Evolutionary conservation across 1,140 invertebrate species (phyloP), one percentile per base, ranked within the genome.

Genomic region (Odontomachus brunneus): DNA sequence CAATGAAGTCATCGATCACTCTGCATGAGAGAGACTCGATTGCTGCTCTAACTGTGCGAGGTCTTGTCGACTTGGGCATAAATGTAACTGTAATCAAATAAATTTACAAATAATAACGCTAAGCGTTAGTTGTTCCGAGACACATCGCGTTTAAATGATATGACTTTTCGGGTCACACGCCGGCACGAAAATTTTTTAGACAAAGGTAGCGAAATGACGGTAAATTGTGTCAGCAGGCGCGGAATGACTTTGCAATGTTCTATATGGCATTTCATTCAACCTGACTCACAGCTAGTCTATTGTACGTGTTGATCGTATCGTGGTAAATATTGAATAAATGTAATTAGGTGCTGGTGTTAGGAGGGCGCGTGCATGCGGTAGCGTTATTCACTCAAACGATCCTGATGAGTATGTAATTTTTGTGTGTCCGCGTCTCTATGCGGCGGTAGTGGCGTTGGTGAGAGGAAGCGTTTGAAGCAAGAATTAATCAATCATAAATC

Each of bases 1-100:
- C 92, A 93, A 93, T 93, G 87, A 90, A 92, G 90, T 93, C 91
- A 93, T 93, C 92, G 88, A 93, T 93, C 92, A 93, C 92, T 90
- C 91, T 82, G 89, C 90, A 91, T 86, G 90, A 92, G 90, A 92
- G 90, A 90, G 82, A 87, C 89, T 91, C 89, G 91, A 92, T 92
- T 91, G 92, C 91, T 88, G 90, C 73, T 91, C 86, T 90, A 92
- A 92, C 90, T 91, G 90, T 87, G 89, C 69, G 65, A 86, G 84
- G 84, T 85, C 88, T 82, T 85, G 84, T 84, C 84, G 73, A 71
- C 76, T 85, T 72, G 84, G 33, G 82, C 89, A 83, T 87, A 82
- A 88, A 92, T 86, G 86, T 81, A 85, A 88, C 82, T 87, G 89
- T 91, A 92, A 92, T 92, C 90, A 87, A 92, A 91, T 90, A 91